Conservation (phyloP, 2,797 vertebrate genomes). For the Busarellus nigricollis region DNA sequence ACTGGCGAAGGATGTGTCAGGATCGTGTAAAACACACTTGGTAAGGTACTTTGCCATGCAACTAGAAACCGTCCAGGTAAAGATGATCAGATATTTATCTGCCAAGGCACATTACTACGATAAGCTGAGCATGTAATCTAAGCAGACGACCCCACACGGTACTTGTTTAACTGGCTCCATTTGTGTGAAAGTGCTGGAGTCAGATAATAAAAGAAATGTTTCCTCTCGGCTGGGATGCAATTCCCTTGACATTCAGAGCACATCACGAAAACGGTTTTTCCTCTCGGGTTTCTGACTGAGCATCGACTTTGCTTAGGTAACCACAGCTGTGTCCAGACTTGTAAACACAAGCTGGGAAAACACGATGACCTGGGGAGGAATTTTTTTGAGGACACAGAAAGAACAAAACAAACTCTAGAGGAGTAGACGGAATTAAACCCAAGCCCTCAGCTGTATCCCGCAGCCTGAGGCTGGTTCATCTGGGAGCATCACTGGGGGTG, state of each 20-base stretch:
- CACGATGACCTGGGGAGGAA: fast-evolving
- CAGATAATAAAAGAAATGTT: background rate
- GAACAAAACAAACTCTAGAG: background rate
- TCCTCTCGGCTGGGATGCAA: background rate
- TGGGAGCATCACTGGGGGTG: background rate
- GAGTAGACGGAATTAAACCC: background rate
- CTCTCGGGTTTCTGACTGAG: background rate
- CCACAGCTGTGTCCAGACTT: background rate
- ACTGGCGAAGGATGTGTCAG: background rate
- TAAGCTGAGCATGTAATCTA: constrained; percentile 24
- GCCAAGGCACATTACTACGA: background rate
- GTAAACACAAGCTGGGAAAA: background rate
- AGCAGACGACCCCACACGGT: background rate
- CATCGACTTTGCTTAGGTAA: background rate
- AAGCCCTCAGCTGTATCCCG: background rate
- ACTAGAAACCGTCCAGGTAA: background rate
- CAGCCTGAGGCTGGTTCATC: background rate
- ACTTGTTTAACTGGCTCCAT: background rate
- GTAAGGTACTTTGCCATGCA: background rate
- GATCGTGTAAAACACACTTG: background rate
- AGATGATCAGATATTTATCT: constrained; percentile 25
- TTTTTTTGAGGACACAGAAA: background rate
- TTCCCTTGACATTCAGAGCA: background rate
- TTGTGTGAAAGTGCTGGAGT: background rate
- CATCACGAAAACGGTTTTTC: background rate